phyloP scores from a whole-genome alignment of 2,797 vertebrate species.

The Gadopsis bispinosus region DNA sequence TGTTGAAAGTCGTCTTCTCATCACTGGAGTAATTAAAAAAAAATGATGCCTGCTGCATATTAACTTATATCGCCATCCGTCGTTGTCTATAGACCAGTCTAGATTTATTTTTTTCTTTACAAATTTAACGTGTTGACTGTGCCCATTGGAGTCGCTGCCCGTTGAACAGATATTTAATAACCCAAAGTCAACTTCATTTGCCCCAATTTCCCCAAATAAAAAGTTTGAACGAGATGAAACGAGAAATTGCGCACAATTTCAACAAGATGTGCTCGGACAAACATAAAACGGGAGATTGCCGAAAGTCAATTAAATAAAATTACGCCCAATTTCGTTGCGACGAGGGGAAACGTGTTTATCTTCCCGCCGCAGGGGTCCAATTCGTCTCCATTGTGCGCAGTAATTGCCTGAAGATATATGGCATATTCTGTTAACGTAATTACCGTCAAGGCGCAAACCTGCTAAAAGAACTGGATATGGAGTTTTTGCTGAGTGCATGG shows the following conservation, averaged over 20 bases:
- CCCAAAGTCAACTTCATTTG: constrained; percentile 9
- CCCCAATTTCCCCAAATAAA: neutral
- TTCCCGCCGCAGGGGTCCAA: constrained; percentile 88
- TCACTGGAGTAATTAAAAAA: neutral
- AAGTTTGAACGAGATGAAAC: neutral
- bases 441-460: constrained; percentile 79
- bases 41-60: neutral
- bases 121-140: neutral
- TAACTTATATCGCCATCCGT: neutral
- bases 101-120: neutral
- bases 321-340: constrained; percentile 81
- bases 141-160: neutral
- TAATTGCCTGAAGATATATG: constrained; percentile 96
- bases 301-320: constrained; percentile 80
- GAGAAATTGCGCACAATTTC: neutral
- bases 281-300: constrained; percentile 11
- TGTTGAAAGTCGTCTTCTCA: constrained; percentile 16
- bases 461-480: constrained; percentile 72
- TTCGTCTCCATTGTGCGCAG: constrained; percentile 86
- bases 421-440: constrained; percentile 97
- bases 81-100: neutral
- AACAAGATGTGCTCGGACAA: neutral
- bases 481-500: constrained; percentile 78
- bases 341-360: constrained; percentile 88
- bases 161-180: constrained; percentile 5